Evolutionary conservation across 2,113 vertebrate species (phyloP).

Genomic region (Cyprinus carpio): DNA sequence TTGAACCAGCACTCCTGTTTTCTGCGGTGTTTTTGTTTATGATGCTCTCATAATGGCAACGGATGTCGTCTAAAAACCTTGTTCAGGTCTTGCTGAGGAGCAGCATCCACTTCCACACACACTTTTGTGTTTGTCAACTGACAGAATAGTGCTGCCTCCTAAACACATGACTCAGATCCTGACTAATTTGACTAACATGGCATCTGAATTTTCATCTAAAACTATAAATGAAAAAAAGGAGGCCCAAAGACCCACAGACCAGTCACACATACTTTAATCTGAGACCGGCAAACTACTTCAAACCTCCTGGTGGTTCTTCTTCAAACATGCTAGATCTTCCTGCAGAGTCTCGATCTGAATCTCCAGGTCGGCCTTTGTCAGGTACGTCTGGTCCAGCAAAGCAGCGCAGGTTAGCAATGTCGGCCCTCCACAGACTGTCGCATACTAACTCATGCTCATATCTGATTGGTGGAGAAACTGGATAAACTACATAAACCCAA

Average conservation of each 20-base stretch:
- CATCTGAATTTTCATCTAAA: not conserved
- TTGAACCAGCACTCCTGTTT: no score
- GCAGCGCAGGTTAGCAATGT: slow-evolving; percentile 85
- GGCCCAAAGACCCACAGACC: not conserved
- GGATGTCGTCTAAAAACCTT: slow-evolving; percentile 88
- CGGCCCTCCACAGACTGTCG: slow-evolving; percentile 85
- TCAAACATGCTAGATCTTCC: slow-evolving; percentile 68
- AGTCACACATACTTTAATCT: not conserved
- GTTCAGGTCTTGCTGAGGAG: slow-evolving; percentile 84
- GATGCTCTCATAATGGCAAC: slow-evolving; percentile 87
- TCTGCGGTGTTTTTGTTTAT: no score
- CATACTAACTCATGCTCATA: slow-evolving; percentile 84
- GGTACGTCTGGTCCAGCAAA: slow-evolving; percentile 88
- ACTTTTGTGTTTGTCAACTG: slow-evolving; percentile 82
- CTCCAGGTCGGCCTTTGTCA: slow-evolving; percentile 86
- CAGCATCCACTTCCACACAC: slow-evolving; percentile 91
- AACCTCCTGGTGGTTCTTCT: slow-evolving; percentile 91
- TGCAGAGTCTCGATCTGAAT: slow-evolving; percentile 85
- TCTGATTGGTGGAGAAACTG: slow-evolving; percentile 65
- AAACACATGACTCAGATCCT: slow-evolving; percentile 29
- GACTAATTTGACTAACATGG: no score
- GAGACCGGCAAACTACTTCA: not conserved
- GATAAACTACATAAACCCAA: not conserved
- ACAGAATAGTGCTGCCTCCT: slow-evolving; percentile 81
- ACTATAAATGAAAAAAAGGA: not conserved